Base-by-base conservation (phyloP, 2,888 invertebrate genomes). In the Drosophila maculinotata region DNA sequence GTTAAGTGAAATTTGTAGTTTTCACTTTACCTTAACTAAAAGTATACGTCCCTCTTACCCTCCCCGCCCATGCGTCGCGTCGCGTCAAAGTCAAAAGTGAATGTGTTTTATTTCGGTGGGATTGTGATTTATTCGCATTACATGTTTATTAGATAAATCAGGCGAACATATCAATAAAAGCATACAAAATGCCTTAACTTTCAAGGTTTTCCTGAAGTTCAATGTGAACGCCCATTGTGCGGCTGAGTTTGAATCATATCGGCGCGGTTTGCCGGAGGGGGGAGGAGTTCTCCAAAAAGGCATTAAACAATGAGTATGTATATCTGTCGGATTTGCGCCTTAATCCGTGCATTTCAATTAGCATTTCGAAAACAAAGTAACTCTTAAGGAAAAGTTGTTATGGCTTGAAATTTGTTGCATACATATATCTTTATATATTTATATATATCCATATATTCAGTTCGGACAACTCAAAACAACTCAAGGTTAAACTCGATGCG, bases 171-270 rank as follows among this genome's bases (percentile, higher is more conserved):
- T 38, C 49, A 31, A 33, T 31, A 54, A 48, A 57, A 20, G 23
- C 42, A 69, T 53, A 62, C 15, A 69, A 53, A 69, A 42, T 62
- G 35, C 25, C 28, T 54, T 31, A 48, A 57, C 87, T 80, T 64
- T 80, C 87, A 86, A 80, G 87, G 87, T 74, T 67, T 35, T 30
- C 31, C 51, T 36, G 25, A 77, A 77, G 59, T 77, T 76, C 72
- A 73, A 62, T 58, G 65, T 42, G 53, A 76, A 59, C 77, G 59
- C 78, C 69, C 80, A 79, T 79, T 81, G 45, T 67, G 45, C 30
- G 39, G 28, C 35, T 59, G 44, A 48, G 41, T 10, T 56, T 25
- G 38, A 48, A 14, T 41, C 35, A 36, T 23, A 25, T 63, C 23
- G 12, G 31, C 35, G 45, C 60, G 7, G 38, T n/a, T 36, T 12